Percentiles rank a stretch among this genome's conserved stretches.
Evolutionary conservation across 1,140 invertebrate genomes (phyloP).

Genomic region (Sarcophaga bullata): DNA sequence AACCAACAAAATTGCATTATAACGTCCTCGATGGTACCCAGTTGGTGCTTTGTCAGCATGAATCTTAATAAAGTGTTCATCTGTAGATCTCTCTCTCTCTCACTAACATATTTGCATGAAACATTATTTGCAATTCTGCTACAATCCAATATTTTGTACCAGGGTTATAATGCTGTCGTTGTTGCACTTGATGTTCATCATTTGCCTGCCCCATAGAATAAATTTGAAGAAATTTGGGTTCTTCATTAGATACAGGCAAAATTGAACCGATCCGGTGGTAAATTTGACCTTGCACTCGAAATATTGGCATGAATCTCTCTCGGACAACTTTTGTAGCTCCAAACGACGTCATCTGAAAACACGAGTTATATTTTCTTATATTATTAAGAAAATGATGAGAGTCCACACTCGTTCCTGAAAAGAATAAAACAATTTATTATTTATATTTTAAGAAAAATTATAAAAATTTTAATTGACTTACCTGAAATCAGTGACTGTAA

Average conservation of each 20-base stretch:
- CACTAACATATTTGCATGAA: too few relatives aligned
- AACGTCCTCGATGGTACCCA: slow-evolving; percentile 61
- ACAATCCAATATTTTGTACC: neutral
- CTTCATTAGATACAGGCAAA: neutral
- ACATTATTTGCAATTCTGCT: too few relatives aligned
- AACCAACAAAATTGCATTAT: slow-evolving; percentile 53
- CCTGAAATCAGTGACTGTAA: neutral
- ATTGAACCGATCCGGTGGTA: neutral
- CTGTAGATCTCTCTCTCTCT: neutral
- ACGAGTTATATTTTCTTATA: too few relatives aligned
- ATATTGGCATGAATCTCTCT: neutral
- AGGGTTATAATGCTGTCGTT: neutral
- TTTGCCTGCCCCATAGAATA: slow-evolving; percentile 25
- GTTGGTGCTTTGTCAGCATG: slow-evolving; percentile 31
- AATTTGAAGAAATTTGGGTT: neutral
- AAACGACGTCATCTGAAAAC: neutral
- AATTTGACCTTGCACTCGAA: neutral
- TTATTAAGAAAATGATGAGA: too few relatives aligned
- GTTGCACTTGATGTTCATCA: too few relatives aligned
- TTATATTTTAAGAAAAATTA: too few relatives aligned
- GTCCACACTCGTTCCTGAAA: too few relatives aligned
- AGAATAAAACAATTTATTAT: too few relatives aligned
- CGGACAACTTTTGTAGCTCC: neutral
- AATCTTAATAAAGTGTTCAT: neutral
- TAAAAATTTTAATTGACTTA: too few relatives aligned